phyloP scores from a whole-genome alignment of 1,140 invertebrate genomes.

The Brachionus asplanchnoidis region DNA sequence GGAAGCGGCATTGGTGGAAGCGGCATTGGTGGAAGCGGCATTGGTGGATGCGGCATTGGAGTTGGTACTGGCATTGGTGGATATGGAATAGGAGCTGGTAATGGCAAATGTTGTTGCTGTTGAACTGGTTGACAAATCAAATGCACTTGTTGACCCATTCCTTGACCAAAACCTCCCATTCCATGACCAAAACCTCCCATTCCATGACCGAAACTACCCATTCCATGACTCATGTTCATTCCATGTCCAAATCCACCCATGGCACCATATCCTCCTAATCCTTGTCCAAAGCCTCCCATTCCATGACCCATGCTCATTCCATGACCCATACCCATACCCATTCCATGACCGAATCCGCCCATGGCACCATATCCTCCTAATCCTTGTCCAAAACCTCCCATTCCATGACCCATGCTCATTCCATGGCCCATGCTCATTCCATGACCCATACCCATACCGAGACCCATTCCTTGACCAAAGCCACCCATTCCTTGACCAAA shows the following conservation, averaged over 20 bases:
- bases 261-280: constrained; percentile 24
- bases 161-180: not conserved
- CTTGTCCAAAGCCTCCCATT: not conserved
- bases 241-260: not conserved
- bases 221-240: not conserved
- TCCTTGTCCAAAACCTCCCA: not conserved
- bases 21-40: not conserved
- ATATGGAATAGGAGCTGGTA: not conserved
- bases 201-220: not conserved
- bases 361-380: not conserved
- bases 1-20: not conserved
- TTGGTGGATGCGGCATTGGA: not conserved
- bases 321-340: not conserved
- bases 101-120: not conserved
- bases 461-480: not conserved
- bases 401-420: not conserved
- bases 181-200: constrained; percentile 15
- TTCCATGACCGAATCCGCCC: not conserved
- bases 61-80: constrained; percentile 16
- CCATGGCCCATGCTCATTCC: not conserved
- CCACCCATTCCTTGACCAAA: not conserved
- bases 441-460: not conserved
- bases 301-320: not conserved
- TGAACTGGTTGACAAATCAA: not conserved
- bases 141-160: not conserved